These are phyloP conservation scores for Heliothis subflexa DNA, from an alignment of 1,140 invertebrate genomes.

Conservation along the genomic window DNA sequence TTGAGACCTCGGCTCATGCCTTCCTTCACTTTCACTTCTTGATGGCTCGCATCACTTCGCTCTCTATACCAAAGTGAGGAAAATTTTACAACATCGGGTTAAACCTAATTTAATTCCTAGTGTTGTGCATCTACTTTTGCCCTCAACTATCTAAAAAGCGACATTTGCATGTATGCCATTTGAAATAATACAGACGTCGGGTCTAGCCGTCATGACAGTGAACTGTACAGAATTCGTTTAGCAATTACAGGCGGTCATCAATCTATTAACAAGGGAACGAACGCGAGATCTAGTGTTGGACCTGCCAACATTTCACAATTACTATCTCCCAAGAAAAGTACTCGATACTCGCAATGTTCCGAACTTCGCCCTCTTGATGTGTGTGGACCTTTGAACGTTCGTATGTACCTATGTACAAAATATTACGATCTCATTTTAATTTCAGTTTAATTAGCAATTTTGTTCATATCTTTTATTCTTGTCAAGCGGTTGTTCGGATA, in stretches of 20 bases:
- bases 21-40: too few species aligned
- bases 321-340: slow-evolving; percentile 7
- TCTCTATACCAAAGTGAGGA: too few species aligned
- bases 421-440: too few species aligned
- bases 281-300: not conserved
- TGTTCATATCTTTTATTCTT: not conserved
- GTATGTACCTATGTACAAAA: too few species aligned
- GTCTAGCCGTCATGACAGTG: slow-evolving; percentile 14
- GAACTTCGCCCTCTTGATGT: not conserved
- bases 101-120: too few species aligned
- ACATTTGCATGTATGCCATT: too few species aligned
- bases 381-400: not conserved
- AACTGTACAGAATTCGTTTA: slow-evolving; percentile 28
- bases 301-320: slow-evolving; percentile 45
- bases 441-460: not conserved
- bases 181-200: not conserved
- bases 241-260: slow-evolving; percentile 11
- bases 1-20: too few species aligned
- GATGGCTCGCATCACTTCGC: too few species aligned
- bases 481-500: too few species aligned
- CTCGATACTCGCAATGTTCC: slow-evolving; percentile 3
- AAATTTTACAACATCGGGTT: too few species aligned
- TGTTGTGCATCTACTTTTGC: too few species aligned
- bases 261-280: slow-evolving; percentile 33
- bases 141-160: too few species aligned